Conservation (phyloP, 2,113 vertebrate species). For the Menidia beryllina region DNA sequence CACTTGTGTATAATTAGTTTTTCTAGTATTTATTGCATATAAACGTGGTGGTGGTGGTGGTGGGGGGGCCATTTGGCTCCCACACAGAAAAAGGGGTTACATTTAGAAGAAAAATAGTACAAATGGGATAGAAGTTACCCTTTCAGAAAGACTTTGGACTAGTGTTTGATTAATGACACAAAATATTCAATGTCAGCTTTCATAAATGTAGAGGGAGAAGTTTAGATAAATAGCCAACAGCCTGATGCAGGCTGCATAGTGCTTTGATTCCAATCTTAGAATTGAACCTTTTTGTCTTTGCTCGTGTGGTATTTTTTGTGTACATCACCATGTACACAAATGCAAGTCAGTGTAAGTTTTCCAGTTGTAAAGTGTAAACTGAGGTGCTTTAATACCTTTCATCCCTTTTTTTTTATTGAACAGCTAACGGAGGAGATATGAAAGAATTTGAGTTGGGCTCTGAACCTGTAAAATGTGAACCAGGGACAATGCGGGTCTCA, state of each 20-base stretch:
- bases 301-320: not conserved
- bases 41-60: not conserved
- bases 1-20: constrained; percentile 30
- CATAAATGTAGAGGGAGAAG: too few species aligned
- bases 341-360: not conserved
- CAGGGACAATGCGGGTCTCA: not conserved
- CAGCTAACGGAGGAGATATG: not conserved
- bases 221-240: too few species aligned
- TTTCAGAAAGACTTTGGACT: too few species aligned
- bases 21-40: not conserved
- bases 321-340: not conserved
- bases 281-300: not conserved
- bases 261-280: not conserved
- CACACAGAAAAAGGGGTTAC: too few species aligned
- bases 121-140: too few species aligned
- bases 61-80: too few species aligned
- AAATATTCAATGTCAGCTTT: too few species aligned
- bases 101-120: not conserved
- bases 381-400: not conserved
- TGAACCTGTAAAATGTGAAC: not conserved
- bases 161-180: too few species aligned
- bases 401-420: not conserved
- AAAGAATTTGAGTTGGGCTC: not conserved
- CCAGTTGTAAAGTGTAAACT: not conserved
- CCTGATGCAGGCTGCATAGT: too few species aligned